These are phyloP conservation scores for Carlito syrichta DNA, from an alignment of 2,113 vertebrate genomes.

Conservation along the genomic window DNA sequence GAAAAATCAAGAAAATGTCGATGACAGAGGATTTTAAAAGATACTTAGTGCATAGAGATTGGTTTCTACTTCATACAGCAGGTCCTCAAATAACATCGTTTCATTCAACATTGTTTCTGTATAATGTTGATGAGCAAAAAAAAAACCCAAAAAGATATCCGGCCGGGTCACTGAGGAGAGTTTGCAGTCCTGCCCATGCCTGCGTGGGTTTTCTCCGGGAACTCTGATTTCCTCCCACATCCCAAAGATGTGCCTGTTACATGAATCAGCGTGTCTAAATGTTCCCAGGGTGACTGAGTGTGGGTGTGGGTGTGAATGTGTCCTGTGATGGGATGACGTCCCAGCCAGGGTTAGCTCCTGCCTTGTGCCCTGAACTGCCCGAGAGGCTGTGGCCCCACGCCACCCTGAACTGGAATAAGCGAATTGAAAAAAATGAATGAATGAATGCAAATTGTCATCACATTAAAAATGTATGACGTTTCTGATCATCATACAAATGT, in stretches of 20 bases:
- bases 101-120: background rate
- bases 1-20: background rate
- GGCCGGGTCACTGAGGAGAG: background rate
- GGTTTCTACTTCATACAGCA: background rate
- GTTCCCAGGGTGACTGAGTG: background rate
- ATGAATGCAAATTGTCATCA: background rate
- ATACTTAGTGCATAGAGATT: background rate
- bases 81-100: background rate
- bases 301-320: background rate
- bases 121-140: background rate
- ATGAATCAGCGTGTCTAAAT: background rate
- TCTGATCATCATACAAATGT: background rate
- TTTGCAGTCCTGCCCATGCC: background rate
- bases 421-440: background rate
- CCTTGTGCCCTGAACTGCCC: background rate
- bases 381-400: background rate
- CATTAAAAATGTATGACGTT: background rate
- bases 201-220: background rate
- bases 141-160: background rate
- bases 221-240: background rate
- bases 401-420: background rate
- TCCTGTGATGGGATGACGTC: background rate
- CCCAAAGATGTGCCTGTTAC: background rate
- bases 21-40: background rate
- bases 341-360: background rate